These are phyloP conservation scores for Sebastolobus alascanus DNA, from an alignment of 2,797 vertebrate genomes.

Conservation along the genomic window DNA sequence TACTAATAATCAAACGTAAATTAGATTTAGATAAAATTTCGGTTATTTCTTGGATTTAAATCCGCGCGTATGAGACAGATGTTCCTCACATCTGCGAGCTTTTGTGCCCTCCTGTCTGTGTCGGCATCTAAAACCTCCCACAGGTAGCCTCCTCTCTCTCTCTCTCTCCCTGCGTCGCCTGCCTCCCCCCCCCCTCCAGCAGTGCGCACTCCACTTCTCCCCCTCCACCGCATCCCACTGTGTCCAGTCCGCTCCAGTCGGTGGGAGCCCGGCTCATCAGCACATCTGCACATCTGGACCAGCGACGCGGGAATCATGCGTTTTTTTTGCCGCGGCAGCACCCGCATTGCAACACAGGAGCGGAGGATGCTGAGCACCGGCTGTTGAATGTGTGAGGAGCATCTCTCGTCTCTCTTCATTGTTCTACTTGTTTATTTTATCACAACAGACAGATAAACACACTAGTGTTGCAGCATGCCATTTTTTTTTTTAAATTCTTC, in stretches of 20 bases:
- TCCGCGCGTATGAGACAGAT: background rate
- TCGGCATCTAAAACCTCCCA: constrained; percentile 18
- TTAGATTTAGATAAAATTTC: background rate
- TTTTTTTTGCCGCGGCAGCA: constrained; percentile 44
- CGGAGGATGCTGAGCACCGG: constrained; percentile 54
- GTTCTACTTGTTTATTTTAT: background rate
- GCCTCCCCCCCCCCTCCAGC: background rate
- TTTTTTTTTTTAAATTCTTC: background rate
- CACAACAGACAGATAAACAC: background rate
- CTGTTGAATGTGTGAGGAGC: constrained; percentile 61
- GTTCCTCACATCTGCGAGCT: constrained; percentile 5
- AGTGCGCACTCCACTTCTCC: constrained; percentile 14
- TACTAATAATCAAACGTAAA: background rate
- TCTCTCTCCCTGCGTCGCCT: constrained; percentile 5
- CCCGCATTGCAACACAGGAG: constrained; percentile 81
- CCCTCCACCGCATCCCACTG: constrained; percentile 6
- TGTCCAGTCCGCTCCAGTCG: constrained; percentile 15
- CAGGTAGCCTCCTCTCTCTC: constrained; percentile 47
- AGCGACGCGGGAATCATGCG: constrained; percentile 14
- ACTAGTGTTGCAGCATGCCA: background rate
- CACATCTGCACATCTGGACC: constrained; percentile 64
- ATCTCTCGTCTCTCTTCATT: constrained; percentile 20
- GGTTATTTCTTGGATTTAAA: background rate
- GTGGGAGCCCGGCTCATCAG: background rate
- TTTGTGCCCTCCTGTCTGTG: background rate